Evolutionary conservation across 2,888 invertebrate species (phyloP).

Genomic region (Quadroppia sp.): DNA sequence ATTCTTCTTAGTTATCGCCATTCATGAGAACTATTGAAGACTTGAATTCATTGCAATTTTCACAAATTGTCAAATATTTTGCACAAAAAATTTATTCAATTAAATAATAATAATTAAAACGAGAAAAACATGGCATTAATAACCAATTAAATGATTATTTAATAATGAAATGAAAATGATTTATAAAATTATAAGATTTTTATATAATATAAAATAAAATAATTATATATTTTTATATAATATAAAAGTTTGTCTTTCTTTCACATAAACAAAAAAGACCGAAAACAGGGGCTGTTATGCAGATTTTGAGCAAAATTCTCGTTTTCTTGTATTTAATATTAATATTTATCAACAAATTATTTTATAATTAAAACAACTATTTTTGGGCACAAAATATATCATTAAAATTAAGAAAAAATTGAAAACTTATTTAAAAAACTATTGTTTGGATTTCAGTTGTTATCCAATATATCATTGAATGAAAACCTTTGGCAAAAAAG

Average conservation of each 20-base stretch:
- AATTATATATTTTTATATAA: background rate
- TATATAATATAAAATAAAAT: background rate
- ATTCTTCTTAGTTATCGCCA: too few relatives aligned
- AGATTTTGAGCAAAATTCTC: background rate
- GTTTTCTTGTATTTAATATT: background rate
- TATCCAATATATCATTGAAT: background rate
- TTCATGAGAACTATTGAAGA: too few relatives aligned
- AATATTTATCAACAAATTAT: background rate
- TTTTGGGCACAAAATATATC: constrained; percentile 3
- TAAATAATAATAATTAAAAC: constrained; percentile 3
- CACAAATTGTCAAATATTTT: background rate
- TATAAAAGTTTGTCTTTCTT: background rate
- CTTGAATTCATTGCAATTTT: background rate
- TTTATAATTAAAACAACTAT: background rate
- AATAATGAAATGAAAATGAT: constrained; percentile 1
- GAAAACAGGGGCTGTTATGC: background rate
- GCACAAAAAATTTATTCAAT: background rate
- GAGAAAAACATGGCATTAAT: constrained; percentile 13
- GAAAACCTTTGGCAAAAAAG: constrained; percentile 13
- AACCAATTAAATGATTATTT: constrained; percentile 3
- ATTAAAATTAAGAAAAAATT: background rate
- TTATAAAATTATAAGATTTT: background rate
- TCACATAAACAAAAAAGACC: background rate
- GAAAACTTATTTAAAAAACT: background rate
- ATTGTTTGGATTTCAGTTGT: background rate